Evolutionary conservation across 2,113 vertebrate genomes (phyloP), one percentile per base, ranked within the genome.

Genomic region (Holacanthus passer): DNA sequence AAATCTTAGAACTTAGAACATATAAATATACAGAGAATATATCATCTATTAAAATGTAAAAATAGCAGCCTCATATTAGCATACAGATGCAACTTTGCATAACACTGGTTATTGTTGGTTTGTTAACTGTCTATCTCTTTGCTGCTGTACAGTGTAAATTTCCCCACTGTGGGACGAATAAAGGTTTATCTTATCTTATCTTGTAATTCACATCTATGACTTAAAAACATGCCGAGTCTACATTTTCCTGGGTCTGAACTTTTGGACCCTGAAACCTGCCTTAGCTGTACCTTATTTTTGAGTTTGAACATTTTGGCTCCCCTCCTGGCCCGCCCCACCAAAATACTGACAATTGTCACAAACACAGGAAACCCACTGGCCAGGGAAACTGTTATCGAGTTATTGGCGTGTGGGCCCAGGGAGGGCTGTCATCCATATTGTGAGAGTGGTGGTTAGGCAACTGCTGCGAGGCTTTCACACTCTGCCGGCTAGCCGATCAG

Each of bases 291-390:
- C 70, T 73, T 14, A 32, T 24, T 24, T 31, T 69, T n/a, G 37
- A 70, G 45, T 79, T 59, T 47, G 8, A 60, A 71, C 73, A 83
- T 62, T 70, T 45, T 79, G 24, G 77, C 50, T 67, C 64, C 20
- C 43, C 55, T n/a, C 22, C 50, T 2, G 1, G 13, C 43, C 45
- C 3, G n/a, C 27, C 67, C 19, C 32, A 75, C 11, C 29, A 85
- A 89, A 91, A 77, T 35, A 60, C 63, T 62, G 82, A 79, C 89
- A 94, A 94, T 93, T 91, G 87, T 89, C 82, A 59, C 88, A 92
- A 93, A 92, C 90, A 86, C 48, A 71, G 88, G 82, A 77, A 86
- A 77, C 80, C 89, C 72, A 65, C 85, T 29, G 68, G 65, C 76
- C 22, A 17, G 53, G 83, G 77, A 87, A 88, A 88, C 74, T 75